Evolutionary conservation across 2,113 vertebrate species (phyloP), one percentile per base, ranked within the genome.

Genomic region (Arizona elegans): DNA sequence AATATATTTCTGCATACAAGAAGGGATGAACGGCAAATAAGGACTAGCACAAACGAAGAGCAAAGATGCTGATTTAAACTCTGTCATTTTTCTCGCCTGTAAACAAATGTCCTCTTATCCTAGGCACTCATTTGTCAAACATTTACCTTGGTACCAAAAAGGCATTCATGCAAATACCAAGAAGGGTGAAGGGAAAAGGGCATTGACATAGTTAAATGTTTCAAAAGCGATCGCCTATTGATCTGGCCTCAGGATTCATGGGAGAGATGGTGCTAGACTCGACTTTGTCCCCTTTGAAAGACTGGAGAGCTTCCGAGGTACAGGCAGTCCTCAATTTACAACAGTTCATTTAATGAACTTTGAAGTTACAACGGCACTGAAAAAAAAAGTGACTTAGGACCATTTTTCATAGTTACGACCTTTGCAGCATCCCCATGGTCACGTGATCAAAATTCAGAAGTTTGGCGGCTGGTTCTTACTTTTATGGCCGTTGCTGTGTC

Each of bases 21-120:
- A 8, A 95, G 91, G 90, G 86, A 87, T 75, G 90, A 95, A 91
- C 0, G 91, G 33, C 23, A 91, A 95, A 90, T 90, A 95, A 94
- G 88, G 54, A 89, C 50, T 81, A 92, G 88, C 26, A 52, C 90
- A 92, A 81, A 43, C 8, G 23, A 91, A 92, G 89, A 95, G 93
- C 89, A 89, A 33, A 59, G 58, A 0, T 55, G 88, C 47, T 92
- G 94, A 89, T 90, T 47, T 50, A 15, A 93, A 94, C 50, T 0
- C 0, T 90, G 53, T 33, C 90, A 89, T 56, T 12, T 1, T 88
- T 38, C 13, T 90, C 9, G n/a, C 8, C 62, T 11, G 53, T 13
- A 10, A 38, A 53, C 81, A 52, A 3, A 94, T 43, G 56, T 90
- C 15, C 91, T 91, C 56, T 55, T 62, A 19, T 87, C 87, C 38